These are phyloP conservation scores for Himalopsyche japonica DNA, from an alignment of 2,888 invertebrate species.

Conservation along the genomic window DNA sequence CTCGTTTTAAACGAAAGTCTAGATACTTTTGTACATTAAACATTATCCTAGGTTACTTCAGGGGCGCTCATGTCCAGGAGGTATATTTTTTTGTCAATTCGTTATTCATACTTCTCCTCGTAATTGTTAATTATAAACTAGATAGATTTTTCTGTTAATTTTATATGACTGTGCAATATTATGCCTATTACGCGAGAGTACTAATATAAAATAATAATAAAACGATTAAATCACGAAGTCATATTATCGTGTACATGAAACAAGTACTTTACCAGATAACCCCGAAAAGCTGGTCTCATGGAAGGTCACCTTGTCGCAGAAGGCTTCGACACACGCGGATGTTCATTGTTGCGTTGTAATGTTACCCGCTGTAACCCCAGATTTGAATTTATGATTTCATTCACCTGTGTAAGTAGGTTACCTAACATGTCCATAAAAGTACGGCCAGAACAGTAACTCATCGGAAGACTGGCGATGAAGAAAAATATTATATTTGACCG, in stretches of 20 bases:
- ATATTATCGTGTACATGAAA: neutral
- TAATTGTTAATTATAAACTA: no score
- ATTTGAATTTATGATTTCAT: neutral
- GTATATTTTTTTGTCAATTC: no score
- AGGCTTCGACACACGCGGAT: neutral
- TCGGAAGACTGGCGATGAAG: no score
- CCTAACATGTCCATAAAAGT: no score
- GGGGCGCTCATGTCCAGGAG: neutral
- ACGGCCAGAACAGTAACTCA: no score
- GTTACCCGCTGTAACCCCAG: neutral
- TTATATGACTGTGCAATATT: neutral
- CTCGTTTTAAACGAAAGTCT: no score
- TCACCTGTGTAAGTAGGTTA: neutral
- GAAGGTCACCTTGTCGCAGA: constrained; percentile 10
- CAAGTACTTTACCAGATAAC: constrained; percentile 20
- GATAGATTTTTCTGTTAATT: neutral
- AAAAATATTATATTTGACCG: no score
- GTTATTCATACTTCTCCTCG: no score
- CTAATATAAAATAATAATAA: neutral
- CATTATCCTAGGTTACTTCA: neutral
- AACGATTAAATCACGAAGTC: neutral
- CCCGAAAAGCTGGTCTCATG: constrained; percentile 27
- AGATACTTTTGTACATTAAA: no score
- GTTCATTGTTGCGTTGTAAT: neutral
- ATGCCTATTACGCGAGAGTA: neutral